phyloP scores from a whole-genome alignment of 2,113 vertebrate species.

The Caracal caracal region DNA sequence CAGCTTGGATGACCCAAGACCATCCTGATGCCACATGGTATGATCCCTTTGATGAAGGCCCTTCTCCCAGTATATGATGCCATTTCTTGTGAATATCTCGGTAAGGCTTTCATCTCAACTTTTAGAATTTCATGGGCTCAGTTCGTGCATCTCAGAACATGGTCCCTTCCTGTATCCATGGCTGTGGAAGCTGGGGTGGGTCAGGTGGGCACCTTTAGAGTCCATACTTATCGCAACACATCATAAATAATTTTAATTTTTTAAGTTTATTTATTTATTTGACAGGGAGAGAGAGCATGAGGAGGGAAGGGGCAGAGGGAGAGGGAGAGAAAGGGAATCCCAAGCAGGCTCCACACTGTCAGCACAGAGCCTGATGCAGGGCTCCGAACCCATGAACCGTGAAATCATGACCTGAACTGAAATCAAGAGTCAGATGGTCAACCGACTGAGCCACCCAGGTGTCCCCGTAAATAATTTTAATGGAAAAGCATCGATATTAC shows the following conservation, averaged over 20 bases:
- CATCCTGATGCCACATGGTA: neutral
- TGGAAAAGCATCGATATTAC: neutral
- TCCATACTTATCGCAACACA: neutral
- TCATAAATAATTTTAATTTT: neutral
- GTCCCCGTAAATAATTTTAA: neutral
- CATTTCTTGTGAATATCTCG: neutral
- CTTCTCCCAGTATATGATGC: neutral
- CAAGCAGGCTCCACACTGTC: too few relatives aligned
- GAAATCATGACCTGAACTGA: too few relatives aligned
- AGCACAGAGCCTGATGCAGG: too few relatives aligned
- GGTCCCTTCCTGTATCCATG: neutral
- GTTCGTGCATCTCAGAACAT: neutral
- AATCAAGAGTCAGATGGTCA: too few relatives aligned
- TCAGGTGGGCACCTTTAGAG: neutral
- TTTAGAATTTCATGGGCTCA: neutral
- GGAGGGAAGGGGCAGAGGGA: too few relatives aligned
- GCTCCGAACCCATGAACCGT: too few relatives aligned
- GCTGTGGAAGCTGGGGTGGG: neutral
- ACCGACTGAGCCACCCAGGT: too few relatives aligned
- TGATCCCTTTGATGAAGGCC: neutral
- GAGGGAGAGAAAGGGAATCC: too few relatives aligned
- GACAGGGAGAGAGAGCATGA: too few relatives aligned
- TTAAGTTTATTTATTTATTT: too few relatives aligned
- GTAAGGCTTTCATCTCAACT: neutral
- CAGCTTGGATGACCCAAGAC: rapidly evolving